Conservation (phyloP, 2,797 vertebrate species). For the Pristis pectinata region DNA sequence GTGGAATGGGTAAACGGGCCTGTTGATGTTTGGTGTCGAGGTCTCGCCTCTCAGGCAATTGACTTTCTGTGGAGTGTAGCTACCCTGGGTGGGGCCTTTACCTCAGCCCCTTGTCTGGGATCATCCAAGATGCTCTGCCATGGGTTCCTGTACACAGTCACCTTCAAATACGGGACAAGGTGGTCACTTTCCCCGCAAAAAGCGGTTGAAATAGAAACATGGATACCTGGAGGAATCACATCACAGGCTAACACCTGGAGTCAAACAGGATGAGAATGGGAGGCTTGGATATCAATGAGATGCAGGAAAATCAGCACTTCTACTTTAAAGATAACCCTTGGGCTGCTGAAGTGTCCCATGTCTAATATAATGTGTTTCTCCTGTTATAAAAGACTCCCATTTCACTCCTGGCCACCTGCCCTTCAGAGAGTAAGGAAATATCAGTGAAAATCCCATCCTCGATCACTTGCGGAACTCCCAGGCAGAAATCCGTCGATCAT, state of each 20-base stretch:
- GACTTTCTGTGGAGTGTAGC: not conserved
- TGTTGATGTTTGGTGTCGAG: not conserved
- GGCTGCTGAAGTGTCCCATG: not conserved
- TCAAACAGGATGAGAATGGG: not conserved
- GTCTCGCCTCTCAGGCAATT: not conserved
- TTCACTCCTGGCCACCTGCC: not conserved
- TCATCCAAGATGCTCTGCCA: not conserved
- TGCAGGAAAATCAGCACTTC: not conserved
- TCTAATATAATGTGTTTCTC: not conserved
- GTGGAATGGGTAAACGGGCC: not conserved
- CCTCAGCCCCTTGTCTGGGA: not conserved
- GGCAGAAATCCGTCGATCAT: not conserved
- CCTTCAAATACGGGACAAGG: not conserved
- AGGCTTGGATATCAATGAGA: not conserved
- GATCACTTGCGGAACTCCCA: not conserved
- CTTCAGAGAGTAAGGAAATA: not conserved
- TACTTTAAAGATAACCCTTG: not conserved
- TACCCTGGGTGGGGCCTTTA: not conserved
- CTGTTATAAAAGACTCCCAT: not conserved
- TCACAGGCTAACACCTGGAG: not conserved
- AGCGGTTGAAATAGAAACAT: not conserved
- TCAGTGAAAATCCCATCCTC: not conserved
- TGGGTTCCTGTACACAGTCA: not conserved
- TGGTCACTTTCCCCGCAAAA: not conserved
- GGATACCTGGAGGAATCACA: not conserved